Conservation (phyloP, 2,113 vertebrate species). For the Microtus pennsylvanicus region DNA sequence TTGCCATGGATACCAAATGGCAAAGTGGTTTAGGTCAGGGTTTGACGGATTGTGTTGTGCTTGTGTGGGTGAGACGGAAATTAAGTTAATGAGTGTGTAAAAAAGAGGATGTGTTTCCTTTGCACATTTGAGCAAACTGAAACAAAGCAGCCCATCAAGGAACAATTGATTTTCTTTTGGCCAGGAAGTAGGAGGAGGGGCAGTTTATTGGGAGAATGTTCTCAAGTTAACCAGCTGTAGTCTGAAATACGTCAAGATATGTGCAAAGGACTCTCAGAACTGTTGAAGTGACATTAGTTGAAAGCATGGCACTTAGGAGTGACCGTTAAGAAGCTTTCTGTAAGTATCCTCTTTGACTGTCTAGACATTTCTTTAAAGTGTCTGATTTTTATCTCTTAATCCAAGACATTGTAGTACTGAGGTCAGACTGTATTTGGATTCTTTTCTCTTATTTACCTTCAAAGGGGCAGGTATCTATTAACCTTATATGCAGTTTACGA, state of each 20-base stretch:
- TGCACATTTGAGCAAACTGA: slow-evolving; percentile 63
- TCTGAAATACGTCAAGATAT: slow-evolving; percentile 72
- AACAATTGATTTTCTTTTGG: slow-evolving; percentile 78
- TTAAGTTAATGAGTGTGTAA: slow-evolving; percentile 84
- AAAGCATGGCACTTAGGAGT: slow-evolving; percentile 23
- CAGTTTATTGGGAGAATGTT: slow-evolving; percentile 58
- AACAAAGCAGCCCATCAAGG: slow-evolving; percentile 75
- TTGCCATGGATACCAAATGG: slow-evolving; percentile 87
- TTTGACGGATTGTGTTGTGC: slow-evolving; percentile 83
- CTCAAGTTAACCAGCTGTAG: slow-evolving; percentile 69
- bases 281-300: slow-evolving; percentile 43
- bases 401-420: slow-evolving; percentile 1
- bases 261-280: slow-evolving; percentile 64
- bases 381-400: slow-evolving; percentile 35
- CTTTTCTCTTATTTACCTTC: slow-evolving; percentile 45
- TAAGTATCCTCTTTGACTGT: slow-evolving; percentile 21
- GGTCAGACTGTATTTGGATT: slow-evolving; percentile 13
- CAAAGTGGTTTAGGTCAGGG: slow-evolving; percentile 78
- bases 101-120: slow-evolving; percentile 60
- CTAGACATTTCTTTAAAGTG: slow-evolving; percentile 34
- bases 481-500: not conserved
- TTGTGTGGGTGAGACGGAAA: slow-evolving; percentile 85
- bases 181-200: slow-evolving; percentile 59
- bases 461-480: not conserved
- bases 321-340: slow-evolving; percentile 36